phyloP scores from a whole-genome alignment of 2,888 invertebrate species.

The Nebria salina region DNA sequence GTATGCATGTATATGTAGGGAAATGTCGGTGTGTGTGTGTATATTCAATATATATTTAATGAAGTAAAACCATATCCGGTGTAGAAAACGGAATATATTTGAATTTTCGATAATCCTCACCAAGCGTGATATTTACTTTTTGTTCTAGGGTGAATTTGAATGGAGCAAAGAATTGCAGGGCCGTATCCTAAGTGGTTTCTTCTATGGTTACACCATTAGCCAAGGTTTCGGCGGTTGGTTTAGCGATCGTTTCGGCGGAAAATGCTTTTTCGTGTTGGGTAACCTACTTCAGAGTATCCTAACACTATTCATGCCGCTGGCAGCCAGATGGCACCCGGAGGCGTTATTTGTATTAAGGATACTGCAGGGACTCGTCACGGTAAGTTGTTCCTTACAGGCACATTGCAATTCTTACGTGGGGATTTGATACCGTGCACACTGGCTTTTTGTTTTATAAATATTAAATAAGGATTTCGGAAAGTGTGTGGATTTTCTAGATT shows the following conservation, averaged over 20 bases:
- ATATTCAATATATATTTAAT: not conserved
- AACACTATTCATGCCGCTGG: constrained; percentile 63
- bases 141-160: constrained; percentile 61
- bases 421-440: not conserved
- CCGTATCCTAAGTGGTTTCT: constrained; percentile 65
- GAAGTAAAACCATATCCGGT: not conserved
- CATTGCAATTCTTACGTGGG: not conserved
- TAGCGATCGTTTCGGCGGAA: constrained; percentile 62
- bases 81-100: not conserved
- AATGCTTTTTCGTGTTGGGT: constrained; percentile 58
- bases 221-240: constrained; percentile 61
- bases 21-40: too few relatives aligned
- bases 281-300: constrained; percentile 58
- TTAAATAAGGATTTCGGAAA: constrained; percentile 15
- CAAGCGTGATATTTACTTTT: constrained; percentile 15
- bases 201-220: constrained; percentile 63
- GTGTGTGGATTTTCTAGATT: constrained; percentile 12
- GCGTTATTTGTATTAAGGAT: constrained; percentile 60
- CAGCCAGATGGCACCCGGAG: constrained; percentile 59
- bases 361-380: constrained; percentile 64
- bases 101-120: not conserved
- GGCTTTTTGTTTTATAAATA: constrained; percentile 45
- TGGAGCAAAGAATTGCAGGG: constrained; percentile 67
- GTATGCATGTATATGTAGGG: too few relatives aligned
- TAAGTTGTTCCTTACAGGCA: constrained; percentile 51